These are phyloP conservation scores for Sinonovacula constricta DNA, from an alignment of 1,140 invertebrate genomes.

Conservation along the genomic window DNA sequence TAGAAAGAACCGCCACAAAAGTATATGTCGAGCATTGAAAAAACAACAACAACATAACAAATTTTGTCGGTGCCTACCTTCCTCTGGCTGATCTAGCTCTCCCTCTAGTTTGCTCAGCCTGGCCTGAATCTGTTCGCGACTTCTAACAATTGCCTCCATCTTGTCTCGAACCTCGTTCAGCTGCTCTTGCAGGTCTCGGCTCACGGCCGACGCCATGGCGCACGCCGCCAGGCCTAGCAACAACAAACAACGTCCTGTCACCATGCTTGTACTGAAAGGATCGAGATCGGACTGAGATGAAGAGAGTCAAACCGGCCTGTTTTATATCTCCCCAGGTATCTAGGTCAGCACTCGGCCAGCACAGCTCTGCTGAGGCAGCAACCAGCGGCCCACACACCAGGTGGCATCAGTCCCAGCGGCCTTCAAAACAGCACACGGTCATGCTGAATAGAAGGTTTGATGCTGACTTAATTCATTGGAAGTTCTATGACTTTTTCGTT, in stretches of 20 bases:
- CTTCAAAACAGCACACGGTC: too few species aligned
- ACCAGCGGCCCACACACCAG: too few species aligned
- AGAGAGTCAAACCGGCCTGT: too few species aligned
- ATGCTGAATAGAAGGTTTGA: too few species aligned
- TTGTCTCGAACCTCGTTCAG: not conserved
- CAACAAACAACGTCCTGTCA: conserved; percentile 45
- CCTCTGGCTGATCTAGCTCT: conserved; percentile 6
- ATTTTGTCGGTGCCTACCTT: too few species aligned
- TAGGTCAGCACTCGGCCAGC: too few species aligned
- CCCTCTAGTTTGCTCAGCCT: not conserved
- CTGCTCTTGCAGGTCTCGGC: not conserved
- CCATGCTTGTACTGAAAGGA: conserved; percentile 37
- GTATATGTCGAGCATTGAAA: not conserved
- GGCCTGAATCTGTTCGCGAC: not conserved
- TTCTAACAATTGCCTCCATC: not conserved
- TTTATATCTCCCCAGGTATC: too few species aligned
- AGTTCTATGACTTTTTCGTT: too few species aligned
- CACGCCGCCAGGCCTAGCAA: conserved; percentile 20
- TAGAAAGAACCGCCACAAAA: not conserved
- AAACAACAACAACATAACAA: not conserved
- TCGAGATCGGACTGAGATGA: conserved; percentile 18
- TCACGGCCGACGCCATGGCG: not conserved
- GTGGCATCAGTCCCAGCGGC: too few species aligned
- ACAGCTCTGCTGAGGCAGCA: too few species aligned
- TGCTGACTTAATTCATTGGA: too few species aligned